phyloP scores from a whole-genome alignment of 2,113 vertebrate species.

The Phalacrocorax pelagicus region DNA sequence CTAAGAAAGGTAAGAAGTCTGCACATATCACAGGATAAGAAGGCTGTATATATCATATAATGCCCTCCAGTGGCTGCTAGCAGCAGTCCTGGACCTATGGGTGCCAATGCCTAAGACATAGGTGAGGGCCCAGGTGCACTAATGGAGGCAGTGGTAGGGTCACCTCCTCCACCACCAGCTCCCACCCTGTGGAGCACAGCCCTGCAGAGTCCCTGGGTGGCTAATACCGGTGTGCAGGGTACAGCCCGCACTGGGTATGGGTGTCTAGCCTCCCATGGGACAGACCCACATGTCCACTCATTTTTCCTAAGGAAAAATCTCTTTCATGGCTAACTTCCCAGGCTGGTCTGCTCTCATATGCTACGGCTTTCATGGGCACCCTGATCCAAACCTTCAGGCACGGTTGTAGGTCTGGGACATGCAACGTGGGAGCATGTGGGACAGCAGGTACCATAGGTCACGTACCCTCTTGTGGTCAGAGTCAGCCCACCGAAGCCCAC shows the following conservation, averaged over 20 bases:
- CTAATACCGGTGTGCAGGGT: fast-evolving
- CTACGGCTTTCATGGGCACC: background rate
- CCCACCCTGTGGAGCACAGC: background rate
- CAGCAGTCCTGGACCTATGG: background rate
- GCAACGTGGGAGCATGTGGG: fast-evolving
- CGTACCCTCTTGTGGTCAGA: background rate
- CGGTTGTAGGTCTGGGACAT: background rate
- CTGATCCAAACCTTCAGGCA: background rate
- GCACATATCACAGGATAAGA: fast-evolving
- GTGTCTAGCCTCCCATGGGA: background rate
- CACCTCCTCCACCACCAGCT: background rate
- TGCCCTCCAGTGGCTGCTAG: background rate
- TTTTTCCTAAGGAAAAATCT: background rate
- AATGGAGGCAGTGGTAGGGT: background rate
- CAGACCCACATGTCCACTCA: background rate
- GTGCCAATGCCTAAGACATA: background rate
- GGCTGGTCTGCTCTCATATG: background rate
- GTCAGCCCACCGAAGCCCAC: background rate
- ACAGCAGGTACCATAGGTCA: background rate
- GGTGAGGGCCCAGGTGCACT: background rate
- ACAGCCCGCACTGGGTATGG: background rate
- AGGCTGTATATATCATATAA: background rate
- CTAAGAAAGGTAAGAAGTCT: background rate
- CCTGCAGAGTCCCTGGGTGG: background rate
- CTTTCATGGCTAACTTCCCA: background rate